Evolutionary conservation across 2,888 invertebrate genomes (phyloP).

Genomic region (Tupiocoris notatus): DNA sequence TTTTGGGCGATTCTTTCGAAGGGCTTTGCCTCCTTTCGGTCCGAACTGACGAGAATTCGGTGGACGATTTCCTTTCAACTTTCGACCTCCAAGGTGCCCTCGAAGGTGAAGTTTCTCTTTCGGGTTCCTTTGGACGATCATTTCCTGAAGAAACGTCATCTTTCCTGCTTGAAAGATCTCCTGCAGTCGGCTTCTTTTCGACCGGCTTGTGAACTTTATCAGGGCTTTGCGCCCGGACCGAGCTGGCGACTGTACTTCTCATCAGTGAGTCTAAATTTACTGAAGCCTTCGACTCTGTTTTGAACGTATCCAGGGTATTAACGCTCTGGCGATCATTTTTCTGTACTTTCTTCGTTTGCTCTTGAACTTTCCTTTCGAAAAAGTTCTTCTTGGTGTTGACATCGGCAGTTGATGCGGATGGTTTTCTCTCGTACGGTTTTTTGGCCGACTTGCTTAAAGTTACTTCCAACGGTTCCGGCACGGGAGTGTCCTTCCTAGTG

Average conservation of each 20-base stretch:
- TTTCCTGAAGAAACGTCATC: constrained; percentile 6
- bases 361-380: constrained; percentile 49
- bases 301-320: constrained; percentile 25
- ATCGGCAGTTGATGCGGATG: constrained; percentile 36
- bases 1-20: not conserved
- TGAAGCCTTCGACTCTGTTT: not conserved
- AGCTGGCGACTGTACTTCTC: constrained; percentile 39
- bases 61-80: constrained; percentile 31
- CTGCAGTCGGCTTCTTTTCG: constrained; percentile 23
- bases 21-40: constrained; percentile 10
- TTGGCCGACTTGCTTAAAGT: not conserved
- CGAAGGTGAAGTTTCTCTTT: constrained; percentile 4
- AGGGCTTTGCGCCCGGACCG: constrained; percentile 37
- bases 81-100: not conserved
- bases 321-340: constrained; percentile 35
- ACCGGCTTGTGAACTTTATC: constrained; percentile 38
- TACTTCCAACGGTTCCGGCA: constrained; percentile 31
- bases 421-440: constrained; percentile 23
- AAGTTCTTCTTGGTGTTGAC: constrained; percentile 49
- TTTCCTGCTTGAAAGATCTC: not conserved
- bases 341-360: constrained; percentile 24
- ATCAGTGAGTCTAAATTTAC: constrained; percentile 19
- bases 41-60: constrained; percentile 9
- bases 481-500: constrained; percentile 29
- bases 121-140: not conserved